Conservation (phyloP, 2,888 invertebrate species). For the Trissoscelio sp. region DNA sequence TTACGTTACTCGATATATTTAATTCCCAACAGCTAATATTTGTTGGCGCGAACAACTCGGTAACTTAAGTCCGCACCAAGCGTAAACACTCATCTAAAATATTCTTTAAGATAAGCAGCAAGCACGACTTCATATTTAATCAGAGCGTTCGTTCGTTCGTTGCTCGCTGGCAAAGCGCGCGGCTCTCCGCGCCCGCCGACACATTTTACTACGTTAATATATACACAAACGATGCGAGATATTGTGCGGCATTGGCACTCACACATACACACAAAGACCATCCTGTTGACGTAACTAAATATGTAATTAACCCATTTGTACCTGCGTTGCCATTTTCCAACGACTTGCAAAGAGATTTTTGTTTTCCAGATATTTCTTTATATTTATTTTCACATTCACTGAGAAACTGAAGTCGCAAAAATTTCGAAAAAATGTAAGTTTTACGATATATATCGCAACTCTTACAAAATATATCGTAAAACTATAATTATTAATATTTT, state of each 20-base stretch:
- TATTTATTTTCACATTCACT: no score
- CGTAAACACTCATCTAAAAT: conserved; percentile 49
- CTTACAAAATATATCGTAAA: no score
- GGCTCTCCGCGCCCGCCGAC: conserved; percentile 5
- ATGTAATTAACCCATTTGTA: conserved; percentile 36
- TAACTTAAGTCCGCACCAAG: conserved; percentile 18
- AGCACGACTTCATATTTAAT: conserved; percentile 37
- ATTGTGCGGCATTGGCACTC: background rate
- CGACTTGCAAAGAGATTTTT: no score
- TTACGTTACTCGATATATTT: conserved; percentile 27
- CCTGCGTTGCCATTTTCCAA: conserved; percentile 1
- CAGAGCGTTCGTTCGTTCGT: conserved; percentile 24
- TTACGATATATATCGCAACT: no score
- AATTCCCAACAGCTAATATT: conserved; percentile 39
- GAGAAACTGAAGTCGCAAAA: no score
- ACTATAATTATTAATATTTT: no score
- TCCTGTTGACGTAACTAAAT: conserved; percentile 23
- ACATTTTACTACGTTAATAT: conserved; percentile 26
- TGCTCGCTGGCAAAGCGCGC: conserved; percentile 20
- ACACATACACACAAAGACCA: no score
- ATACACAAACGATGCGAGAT: conserved; percentile 31
- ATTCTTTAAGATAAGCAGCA: conserved; percentile 47
- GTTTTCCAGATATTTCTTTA: no score
- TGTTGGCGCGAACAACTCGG: conserved; percentile 18
- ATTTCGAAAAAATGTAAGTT: no score